phyloP scores from a whole-genome alignment of 1,140 invertebrate species.

The Drosophila busckii region DNA sequence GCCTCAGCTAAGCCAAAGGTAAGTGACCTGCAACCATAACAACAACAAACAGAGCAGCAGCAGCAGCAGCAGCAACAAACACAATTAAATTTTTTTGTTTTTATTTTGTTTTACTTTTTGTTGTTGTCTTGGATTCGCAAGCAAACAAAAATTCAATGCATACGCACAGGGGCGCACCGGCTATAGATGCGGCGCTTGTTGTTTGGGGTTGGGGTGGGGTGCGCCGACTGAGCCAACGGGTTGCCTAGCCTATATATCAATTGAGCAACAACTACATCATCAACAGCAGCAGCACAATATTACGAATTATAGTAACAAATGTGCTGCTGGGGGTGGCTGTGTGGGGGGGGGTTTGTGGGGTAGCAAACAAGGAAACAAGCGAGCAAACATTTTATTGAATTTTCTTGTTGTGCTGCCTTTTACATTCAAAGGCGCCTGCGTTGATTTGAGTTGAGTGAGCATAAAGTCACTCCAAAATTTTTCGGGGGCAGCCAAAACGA shows the following conservation, averaged over 20 bases:
- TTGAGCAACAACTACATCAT: background rate
- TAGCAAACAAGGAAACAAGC: slow-evolving; percentile 36
- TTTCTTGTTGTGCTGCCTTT: slow-evolving; percentile 49
- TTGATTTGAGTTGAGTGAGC: slow-evolving; percentile 1
- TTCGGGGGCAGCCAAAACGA: background rate
- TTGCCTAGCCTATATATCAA: too few relatives aligned
- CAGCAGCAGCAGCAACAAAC: slow-evolving; percentile 20
- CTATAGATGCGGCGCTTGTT: slow-evolving; percentile 11
- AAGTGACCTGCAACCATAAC: too few relatives aligned
- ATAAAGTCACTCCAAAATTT: too few relatives aligned
- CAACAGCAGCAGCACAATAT: background rate
- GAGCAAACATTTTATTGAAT: slow-evolving; percentile 72
- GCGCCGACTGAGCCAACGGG: slow-evolving; percentile 4
- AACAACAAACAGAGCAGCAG: background rate
- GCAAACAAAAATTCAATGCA: slow-evolving; percentile 48
- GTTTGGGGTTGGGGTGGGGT: background rate
- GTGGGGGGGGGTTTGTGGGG: background rate
- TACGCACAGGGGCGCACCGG: slow-evolving; percentile 45
- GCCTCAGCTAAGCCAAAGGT: too few relatives aligned
- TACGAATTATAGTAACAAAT: slow-evolving; percentile 2
- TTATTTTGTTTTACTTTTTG: slow-evolving; percentile 1
- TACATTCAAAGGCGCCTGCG: slow-evolving; percentile 34
- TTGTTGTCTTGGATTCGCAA: slow-evolving; percentile 8
- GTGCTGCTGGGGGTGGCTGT: background rate
- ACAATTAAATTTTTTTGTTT: slow-evolving; percentile 5